A percentile compares a stretch with the other conserved stretches of the same genome.
phyloP scores from a whole-genome alignment of 1,140 invertebrate genomes.

The Galleria mellonella region DNA sequence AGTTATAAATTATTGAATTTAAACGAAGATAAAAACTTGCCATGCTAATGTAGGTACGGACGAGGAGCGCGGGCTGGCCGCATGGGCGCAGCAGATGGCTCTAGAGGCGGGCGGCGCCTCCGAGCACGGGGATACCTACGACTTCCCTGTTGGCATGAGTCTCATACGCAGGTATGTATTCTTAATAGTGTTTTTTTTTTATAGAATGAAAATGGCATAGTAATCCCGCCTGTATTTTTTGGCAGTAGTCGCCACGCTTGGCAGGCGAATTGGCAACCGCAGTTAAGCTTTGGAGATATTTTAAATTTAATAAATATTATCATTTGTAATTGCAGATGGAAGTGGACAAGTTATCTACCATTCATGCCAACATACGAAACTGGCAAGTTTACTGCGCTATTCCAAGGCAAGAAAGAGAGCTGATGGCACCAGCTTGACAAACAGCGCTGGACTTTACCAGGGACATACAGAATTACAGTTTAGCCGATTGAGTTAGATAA shows the following conservation, averaged over 20 bases:
- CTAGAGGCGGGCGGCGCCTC: slow-evolving; percentile 70
- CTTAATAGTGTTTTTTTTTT: neutral
- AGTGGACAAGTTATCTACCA: slow-evolving; percentile 80
- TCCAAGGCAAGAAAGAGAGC: slow-evolving; percentile 46
- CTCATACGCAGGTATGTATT: slow-evolving; percentile 69
- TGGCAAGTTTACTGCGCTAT: slow-evolving; percentile 51
- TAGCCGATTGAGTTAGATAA: too few species aligned
- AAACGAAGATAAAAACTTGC: too few species aligned
- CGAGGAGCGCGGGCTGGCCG: slow-evolving; percentile 80
- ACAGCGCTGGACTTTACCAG: too few species aligned
- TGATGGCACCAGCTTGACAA: slow-evolving; percentile 14
- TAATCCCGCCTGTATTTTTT: too few species aligned
- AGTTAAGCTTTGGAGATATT: too few species aligned
- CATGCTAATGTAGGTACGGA: slow-evolving; percentile 73
- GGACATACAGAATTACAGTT: too few species aligned
- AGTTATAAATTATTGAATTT: too few species aligned
- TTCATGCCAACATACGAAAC: slow-evolving; percentile 81
- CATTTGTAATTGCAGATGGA: slow-evolving; percentile 74
- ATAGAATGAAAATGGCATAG: too few species aligned
- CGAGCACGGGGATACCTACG: slow-evolving; percentile 77
- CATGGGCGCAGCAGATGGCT: slow-evolving; percentile 83
- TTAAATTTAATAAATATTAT: neutral
- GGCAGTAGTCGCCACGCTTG: too few species aligned
- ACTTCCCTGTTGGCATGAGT: slow-evolving; percentile 83
- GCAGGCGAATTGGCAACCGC: too few species aligned